Conservation (phyloP, 1,140 invertebrate species). For the Delia radicum region DNA sequence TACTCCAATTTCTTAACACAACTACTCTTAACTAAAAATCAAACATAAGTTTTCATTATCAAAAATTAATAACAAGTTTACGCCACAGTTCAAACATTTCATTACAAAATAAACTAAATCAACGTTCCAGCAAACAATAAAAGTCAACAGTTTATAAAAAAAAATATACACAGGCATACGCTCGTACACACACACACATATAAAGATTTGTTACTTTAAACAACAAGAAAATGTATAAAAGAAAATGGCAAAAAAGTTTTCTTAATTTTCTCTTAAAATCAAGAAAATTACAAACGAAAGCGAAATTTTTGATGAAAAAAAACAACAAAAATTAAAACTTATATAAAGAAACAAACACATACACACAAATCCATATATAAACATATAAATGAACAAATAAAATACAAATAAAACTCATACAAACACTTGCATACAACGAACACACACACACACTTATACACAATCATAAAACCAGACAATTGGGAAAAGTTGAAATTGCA, state of each 20-base stretch:
- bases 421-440: not conserved
- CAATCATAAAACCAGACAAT: constrained; percentile 4
- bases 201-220: not conserved
- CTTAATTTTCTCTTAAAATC: not conserved
- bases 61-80: not conserved
- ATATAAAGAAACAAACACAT: not conserved
- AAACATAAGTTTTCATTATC: not conserved
- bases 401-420: not conserved
- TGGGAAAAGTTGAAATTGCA: constrained; percentile 1
- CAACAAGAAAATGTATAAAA: not conserved
- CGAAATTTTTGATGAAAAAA: not conserved
- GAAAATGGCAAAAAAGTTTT: not conserved
- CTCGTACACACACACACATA: too few species aligned
- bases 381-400: not conserved
- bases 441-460: not conserved
- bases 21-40: too few species aligned
- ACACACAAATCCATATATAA: not conserved
- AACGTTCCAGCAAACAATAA: not conserved
- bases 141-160: too few species aligned
- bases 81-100: not conserved
- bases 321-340: not conserved
- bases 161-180: too few species aligned
- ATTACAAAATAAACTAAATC: not conserved
- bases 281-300: not conserved
- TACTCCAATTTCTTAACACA: too few species aligned